Conservation (phyloP, 2,797 vertebrate species). For the Fringilla coelebs region DNA sequence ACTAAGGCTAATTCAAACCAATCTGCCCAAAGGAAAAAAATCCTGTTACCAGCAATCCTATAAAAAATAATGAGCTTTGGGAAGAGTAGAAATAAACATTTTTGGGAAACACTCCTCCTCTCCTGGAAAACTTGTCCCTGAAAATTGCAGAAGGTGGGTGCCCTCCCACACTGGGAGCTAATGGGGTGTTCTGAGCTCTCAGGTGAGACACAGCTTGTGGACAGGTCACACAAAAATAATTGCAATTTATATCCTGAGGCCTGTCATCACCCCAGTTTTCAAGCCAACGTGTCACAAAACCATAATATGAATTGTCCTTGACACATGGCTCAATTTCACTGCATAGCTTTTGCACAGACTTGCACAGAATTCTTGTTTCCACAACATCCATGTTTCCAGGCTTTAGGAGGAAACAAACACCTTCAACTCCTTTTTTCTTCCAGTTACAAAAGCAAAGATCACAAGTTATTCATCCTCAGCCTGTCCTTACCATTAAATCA, state of each 20-base stretch:
- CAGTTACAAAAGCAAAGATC: background rate
- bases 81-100: background rate
- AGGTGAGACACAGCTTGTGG: background rate
- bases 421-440: background rate
- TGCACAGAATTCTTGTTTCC: too few relatives aligned
- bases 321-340: background rate
- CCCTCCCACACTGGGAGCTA: background rate
- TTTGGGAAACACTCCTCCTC: background rate
- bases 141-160: background rate
- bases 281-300: background rate
- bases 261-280: background rate
- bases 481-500: background rate
- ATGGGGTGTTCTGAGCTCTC: background rate
- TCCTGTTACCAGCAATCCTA: background rate
- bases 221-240: background rate
- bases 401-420: background rate
- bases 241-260: background rate
- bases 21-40: background rate
- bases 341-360: background rate
- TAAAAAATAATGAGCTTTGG: background rate
- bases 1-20: background rate
- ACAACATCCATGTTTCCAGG: background rate
- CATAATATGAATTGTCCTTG: background rate
- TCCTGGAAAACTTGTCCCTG: background rate
- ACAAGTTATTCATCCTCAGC: background rate